Evolutionary conservation across 2,888 invertebrate genomes (phyloP), one percentile per base, ranked within the genome.

Genomic region (Malacosoma neustria): DNA sequence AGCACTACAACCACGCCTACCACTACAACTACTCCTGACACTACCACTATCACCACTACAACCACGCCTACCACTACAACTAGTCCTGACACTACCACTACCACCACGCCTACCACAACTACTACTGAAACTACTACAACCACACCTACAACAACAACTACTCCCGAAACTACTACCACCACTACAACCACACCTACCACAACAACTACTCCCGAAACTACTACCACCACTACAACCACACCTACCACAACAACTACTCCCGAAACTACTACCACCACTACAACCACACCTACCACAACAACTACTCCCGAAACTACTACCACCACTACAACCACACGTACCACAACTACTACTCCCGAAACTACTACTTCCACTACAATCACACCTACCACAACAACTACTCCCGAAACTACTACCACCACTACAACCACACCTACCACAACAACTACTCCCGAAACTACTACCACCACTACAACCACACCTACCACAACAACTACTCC

Each of bases 251-350:
- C 37, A 6, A 29, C 13, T 13, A 34, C 34, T 9, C 15, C 30
- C 5, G 11, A 30, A 12, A 4, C 34, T 4, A 30, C 36, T 5
- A 15, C 30, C 5, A 29, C 14, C 13, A 14, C 41, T 22, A 22
- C 35, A 2, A 36, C 33, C 12, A n/a, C 35, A 9, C 13, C n/a
- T 1, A 11, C 33, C 14, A 13, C 12, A 1, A 31, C 33, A 14
- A 35, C 30, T 14, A 4, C 41, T 9, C 30, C 42, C 7, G 14
- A 9, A 14, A 39, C 40, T 0, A 38, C 42, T 30, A 12, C 34
- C 1, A 15, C 44, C 3, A 34, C 41, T 4, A 40, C 43, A n/a
- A 32, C 40, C 12, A 38, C 43, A 1, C 36, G 42, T 11, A n/a
- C 32, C 0, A 14, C 42, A 2, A 34, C 42, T 3, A 40, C 44